Percentiles rank a stretch among this genome's conserved stretches.
Evolutionary conservation across 2,113 vertebrate species (phyloP).

Genomic region (Callipepla californica): DNA sequence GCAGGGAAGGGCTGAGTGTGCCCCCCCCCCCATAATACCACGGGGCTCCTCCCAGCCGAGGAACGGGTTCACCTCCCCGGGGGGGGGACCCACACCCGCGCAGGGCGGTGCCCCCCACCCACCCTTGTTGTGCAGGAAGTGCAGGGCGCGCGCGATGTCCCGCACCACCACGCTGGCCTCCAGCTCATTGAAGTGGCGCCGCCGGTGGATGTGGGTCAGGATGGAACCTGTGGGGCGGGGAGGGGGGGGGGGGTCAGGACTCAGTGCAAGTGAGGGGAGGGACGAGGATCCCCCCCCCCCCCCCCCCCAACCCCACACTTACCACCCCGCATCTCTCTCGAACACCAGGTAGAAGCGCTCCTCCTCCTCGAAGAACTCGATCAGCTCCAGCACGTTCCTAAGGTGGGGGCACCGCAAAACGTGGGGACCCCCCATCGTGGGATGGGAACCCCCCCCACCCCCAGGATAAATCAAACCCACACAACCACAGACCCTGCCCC

Average conservation of each 20-base stretch:
- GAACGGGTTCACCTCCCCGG: conserved; percentile 7
- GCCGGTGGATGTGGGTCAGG: conserved; percentile 93
- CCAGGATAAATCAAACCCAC: background rate
- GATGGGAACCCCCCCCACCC: too few species aligned
- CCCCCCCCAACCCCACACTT: background rate
- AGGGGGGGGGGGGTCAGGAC: background rate
- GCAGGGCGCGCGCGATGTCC: conserved; percentile 95
- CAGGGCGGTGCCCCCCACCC: background rate
- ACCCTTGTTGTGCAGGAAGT: conserved; percentile 99
- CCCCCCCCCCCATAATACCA: background rate
- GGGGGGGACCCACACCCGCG: too few species aligned
- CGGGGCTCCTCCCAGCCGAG: background rate
- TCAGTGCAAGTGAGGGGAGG: too few species aligned
- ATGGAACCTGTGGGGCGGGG: conserved; percentile 84
- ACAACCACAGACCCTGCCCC: background rate
- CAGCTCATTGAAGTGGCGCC: conserved; percentile 93
- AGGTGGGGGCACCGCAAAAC: background rate
- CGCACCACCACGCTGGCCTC: conserved; percentile 94
- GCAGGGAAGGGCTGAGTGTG: too few species aligned
- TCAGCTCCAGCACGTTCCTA: conserved; percentile 96
- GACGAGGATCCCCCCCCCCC: too few species aligned
- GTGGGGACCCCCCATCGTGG: too few species aligned
- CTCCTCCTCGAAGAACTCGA: conserved; percentile 98
- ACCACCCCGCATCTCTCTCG: conserved; percentile 97
- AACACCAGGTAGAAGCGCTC: conserved; percentile 98